Conservation (phyloP, 2,113 vertebrate genomes). For the Meles meles region DNA sequence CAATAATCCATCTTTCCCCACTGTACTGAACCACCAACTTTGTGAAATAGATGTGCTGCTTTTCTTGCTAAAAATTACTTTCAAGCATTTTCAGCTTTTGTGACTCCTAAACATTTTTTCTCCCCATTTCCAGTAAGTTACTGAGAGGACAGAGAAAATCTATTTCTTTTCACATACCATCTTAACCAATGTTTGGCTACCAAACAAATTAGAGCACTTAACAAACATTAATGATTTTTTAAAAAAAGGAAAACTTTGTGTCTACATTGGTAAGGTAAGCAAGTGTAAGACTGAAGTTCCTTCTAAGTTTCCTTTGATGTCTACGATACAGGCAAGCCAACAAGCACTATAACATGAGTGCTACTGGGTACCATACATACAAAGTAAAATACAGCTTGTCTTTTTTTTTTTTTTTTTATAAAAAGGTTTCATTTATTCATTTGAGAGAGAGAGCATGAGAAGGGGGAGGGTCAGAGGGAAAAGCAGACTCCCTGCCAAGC, state of each 20-base stretch:
- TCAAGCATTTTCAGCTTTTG: background rate
- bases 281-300: background rate
- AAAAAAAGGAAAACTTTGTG: background rate
- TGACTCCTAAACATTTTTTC: background rate
- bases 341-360: background rate
- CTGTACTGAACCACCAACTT: background rate
- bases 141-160: conserved; percentile 14
- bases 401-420: too few species aligned
- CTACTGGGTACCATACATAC: background rate
- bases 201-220: background rate
- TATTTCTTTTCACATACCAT: background rate
- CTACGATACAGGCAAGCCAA: background rate
- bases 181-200: background rate
- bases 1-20: background rate
- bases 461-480: too few species aligned
- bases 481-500: too few species aligned
- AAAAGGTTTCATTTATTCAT: too few species aligned
- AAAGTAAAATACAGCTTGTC: background rate
- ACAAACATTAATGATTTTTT: background rate
- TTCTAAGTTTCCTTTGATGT: background rate
- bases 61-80: conserved; percentile 42
- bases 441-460: too few species aligned
- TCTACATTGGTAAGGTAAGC: background rate
- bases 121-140: background rate
- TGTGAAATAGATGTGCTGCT: conserved; percentile 4